Conservation (phyloP, 2,113 vertebrate genomes). For the Neoarius graeffei region DNA sequence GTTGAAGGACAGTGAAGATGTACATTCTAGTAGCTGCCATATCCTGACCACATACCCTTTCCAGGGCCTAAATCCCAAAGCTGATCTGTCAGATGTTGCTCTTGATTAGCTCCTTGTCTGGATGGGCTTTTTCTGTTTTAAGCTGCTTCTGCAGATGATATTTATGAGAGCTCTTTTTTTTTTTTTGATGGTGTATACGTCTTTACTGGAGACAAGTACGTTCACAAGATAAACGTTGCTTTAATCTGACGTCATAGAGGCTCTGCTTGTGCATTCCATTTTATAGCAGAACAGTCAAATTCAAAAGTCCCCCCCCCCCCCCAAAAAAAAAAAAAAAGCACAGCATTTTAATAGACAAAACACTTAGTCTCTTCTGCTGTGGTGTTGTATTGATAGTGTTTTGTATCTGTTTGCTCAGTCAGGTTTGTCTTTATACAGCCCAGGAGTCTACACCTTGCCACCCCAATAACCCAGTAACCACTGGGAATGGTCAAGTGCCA, state of each 20-base stretch:
- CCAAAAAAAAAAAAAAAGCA: slow-evolving; percentile 9
- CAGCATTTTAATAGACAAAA: neutral
- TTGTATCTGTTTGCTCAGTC: neutral
- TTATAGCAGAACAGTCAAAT: slow-evolving; percentile 11
- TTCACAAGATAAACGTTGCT: neutral
- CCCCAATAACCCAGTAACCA: slow-evolving; percentile 10
- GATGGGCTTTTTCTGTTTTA: slow-evolving; percentile 30
- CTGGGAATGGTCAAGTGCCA: slow-evolving; percentile 44
- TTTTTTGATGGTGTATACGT: neutral
- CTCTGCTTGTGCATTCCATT: slow-evolving; percentile 6
- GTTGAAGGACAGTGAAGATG: slow-evolving; percentile 16
- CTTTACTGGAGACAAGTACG: neutral
- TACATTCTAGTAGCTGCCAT: neutral
- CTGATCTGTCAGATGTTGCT: slow-evolving; percentile 8
- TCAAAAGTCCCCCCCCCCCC: neutral
- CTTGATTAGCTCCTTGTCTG: slow-evolving; percentile 16
- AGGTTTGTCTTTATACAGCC: slow-evolving; percentile 13
- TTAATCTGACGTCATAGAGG: neutral
- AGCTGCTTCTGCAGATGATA: slow-evolving; percentile 19
- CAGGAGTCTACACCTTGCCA: slow-evolving; percentile 46
- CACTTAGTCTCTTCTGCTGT: neutral
- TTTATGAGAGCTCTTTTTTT: slow-evolving; percentile 8
- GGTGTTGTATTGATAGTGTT: slow-evolving; percentile 10
- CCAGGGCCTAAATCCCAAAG: slow-evolving; percentile 30
- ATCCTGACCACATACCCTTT: slow-evolving; percentile 1